Conservation (phyloP, 2,888 invertebrate genomes). For the Anoplius nigerrimus region DNA sequence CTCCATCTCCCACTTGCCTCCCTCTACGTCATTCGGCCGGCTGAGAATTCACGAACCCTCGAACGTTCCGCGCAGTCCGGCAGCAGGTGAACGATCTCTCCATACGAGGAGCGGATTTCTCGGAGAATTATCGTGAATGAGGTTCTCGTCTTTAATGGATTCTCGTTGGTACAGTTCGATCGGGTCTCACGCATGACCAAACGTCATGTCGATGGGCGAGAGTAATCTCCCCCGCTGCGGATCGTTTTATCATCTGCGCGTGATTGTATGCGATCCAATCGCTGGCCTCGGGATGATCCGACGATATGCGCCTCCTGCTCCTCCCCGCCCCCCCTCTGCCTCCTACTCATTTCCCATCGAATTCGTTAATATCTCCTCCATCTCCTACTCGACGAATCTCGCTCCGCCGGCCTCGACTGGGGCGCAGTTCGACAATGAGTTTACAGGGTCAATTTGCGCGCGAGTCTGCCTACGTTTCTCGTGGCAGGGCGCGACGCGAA, state of each 20-base stretch:
- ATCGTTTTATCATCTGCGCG: no score
- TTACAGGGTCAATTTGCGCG: no score
- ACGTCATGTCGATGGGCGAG: background rate
- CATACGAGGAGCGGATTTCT: background rate
- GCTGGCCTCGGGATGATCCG: no score
- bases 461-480: background rate
- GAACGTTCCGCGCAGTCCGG: background rate
- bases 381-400: no score
- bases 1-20: background rate
- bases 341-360: no score
- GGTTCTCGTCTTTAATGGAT: conserved; percentile 3
- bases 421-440: no score
- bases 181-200: background rate
- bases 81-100: conserved; percentile 5
- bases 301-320: no score
- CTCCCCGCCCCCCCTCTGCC: no score
- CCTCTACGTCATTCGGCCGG: background rate
- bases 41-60: no score
- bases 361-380: no score
- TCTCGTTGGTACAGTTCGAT: background rate
- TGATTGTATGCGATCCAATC: no score
- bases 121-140: conserved; percentile 1
- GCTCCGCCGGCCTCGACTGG: no score
- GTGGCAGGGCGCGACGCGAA: background rate
- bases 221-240: background rate